phyloP scores from a whole-genome alignment of 2,113 vertebrate species.

The Ptyas mucosa region DNA sequence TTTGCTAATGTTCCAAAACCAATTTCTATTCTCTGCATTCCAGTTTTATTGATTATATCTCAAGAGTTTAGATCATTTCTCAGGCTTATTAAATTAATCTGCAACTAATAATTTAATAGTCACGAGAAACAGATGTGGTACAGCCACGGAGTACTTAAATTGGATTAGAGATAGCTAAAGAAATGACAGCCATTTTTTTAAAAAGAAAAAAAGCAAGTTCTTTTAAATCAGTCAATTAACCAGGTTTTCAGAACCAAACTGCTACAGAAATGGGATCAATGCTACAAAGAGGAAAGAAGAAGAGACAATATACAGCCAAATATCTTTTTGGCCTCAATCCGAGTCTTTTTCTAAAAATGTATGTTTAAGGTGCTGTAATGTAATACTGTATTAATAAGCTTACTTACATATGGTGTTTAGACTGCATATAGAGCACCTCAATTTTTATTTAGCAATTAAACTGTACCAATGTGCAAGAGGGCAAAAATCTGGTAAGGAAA shows the following conservation, averaged over 20 bases:
- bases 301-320: background rate
- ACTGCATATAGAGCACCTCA: background rate
- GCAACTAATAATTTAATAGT: conserved; percentile 71
- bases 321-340: background rate
- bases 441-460: background rate
- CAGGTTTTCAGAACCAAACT: conserved; percentile 20
- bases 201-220: conserved; percentile 10
- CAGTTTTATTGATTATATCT: conserved; percentile 66
- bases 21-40: conserved; percentile 65
- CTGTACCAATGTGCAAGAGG: background rate
- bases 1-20: conserved; percentile 63
- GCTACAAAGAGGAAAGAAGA: accelerated
- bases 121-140: conserved; percentile 66
- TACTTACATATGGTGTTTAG: background rate
- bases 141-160: conserved; percentile 62
- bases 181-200: conserved; percentile 47
- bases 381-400: background rate
- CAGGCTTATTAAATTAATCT: conserved; percentile 62
- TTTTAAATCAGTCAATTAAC: conserved; percentile 47
- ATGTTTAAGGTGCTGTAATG: background rate
- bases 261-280: background rate
- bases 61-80: conserved; percentile 60
- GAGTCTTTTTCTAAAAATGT: background rate
- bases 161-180: conserved; percentile 57
- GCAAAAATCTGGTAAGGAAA: background rate